A percentile compares a stretch with the other conserved stretches of the same genome.
Evolutionary conservation across 2,113 vertebrate species (phyloP).

Genomic region (Lagopus muta): DNA sequence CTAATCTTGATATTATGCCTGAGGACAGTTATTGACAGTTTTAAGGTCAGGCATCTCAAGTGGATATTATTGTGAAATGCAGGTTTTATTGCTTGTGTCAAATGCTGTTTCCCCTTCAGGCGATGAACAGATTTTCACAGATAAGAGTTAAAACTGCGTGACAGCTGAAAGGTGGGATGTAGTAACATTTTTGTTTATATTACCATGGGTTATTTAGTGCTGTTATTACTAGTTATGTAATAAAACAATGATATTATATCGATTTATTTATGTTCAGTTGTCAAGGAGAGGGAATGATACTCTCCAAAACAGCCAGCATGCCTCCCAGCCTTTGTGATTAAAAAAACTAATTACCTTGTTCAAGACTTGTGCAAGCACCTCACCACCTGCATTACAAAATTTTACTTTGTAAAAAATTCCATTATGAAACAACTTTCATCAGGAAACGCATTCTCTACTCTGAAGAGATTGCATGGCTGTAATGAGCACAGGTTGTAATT

Average conservation of each 20-base stretch:
- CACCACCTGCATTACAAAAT: not conserved
- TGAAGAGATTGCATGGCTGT: not conserved
- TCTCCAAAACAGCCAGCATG: not conserved
- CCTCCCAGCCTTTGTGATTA: slow-evolving; percentile 13
- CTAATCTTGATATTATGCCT: not conserved
- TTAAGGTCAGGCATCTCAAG: not conserved
- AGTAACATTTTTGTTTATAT: not conserved
- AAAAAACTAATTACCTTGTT: not conserved
- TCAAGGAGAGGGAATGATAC: not conserved
- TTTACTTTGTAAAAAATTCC: not conserved
- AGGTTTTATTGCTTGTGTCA: not conserved
- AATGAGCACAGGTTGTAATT: not conserved
- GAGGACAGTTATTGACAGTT: not conserved
- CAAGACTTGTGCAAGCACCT: not conserved
- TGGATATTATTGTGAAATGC: slow-evolving; percentile 15
- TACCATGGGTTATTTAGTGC: not conserved
- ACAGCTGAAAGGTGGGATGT: not conserved
- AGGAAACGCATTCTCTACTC: not conserved
- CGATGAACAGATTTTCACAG: not conserved
- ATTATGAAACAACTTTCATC: not conserved
- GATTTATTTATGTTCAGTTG: slow-evolving; percentile 11
- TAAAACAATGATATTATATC: not conserved
- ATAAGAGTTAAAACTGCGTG: not conserved
- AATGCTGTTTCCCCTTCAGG: not conserved
- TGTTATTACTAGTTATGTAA: slow-evolving; percentile 7